phyloP scores from a whole-genome alignment of 2,888 invertebrate species.

The Osmoderma eremita region DNA sequence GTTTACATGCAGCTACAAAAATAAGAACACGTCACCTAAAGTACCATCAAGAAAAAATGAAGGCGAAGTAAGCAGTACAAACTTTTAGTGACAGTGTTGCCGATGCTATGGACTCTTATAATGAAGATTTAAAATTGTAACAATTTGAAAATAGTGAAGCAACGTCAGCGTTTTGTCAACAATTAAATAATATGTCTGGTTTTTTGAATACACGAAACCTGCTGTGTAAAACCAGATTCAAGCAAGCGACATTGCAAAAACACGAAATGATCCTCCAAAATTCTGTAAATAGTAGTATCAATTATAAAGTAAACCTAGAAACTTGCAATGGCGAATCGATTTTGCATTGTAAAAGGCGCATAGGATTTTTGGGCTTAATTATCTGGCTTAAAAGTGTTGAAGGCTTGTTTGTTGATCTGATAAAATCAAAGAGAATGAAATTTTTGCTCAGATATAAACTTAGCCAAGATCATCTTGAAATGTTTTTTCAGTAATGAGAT shows the following conservation, averaged over 20 bases:
- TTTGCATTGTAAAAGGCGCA: constrained; percentile 28
- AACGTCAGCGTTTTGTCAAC: no score
- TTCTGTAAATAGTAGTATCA: constrained; percentile 14
- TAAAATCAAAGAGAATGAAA: constrained; percentile 1
- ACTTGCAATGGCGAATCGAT: constrained; percentile 32
- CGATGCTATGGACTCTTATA: constrained; percentile 44
- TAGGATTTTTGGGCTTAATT: constrained; percentile 41
- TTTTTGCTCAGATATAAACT: constrained; percentile 46
- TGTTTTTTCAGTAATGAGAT: constrained; percentile 46
- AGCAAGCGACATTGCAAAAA: neutral
- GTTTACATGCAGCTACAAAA: constrained; percentile 49
- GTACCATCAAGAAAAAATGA: constrained; percentile 49
- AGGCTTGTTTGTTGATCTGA: constrained; percentile 10
- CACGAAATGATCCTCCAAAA: neutral
- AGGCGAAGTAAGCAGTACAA: constrained; percentile 49
- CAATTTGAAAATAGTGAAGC: no score
- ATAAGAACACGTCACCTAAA: constrained; percentile 43
- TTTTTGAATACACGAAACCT: no score
- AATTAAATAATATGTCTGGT: no score
- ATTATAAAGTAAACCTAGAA: constrained; percentile 33
- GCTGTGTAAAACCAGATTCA: no score
- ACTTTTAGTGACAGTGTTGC: constrained; percentile 49
- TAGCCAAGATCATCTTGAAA: constrained; percentile 46
- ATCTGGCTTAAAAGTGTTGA: constrained; percentile 35
- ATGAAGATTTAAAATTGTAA: constrained; percentile 32